These are phyloP conservation scores for Sisor rabdophorus DNA, from an alignment of 2,113 vertebrate genomes.

Conservation along the genomic window DNA sequence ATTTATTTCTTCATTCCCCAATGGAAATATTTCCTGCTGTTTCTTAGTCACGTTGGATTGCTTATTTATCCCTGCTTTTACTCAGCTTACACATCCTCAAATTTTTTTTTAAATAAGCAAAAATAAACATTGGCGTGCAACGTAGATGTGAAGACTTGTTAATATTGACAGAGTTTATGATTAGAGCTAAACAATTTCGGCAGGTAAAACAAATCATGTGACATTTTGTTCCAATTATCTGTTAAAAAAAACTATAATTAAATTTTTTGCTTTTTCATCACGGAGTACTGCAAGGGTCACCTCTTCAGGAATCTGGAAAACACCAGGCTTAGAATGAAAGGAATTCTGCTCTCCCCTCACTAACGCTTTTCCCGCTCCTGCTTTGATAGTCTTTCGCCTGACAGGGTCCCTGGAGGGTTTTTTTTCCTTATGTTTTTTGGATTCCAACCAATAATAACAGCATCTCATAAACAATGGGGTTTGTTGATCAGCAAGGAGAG, in stretches of 20 bases:
- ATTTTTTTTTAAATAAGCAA: conserved; percentile 33
- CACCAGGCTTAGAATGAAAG: conserved; percentile 71
- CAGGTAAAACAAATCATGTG: background rate
- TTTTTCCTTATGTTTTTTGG: conserved; percentile 78
- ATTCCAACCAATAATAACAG: conserved; percentile 91
- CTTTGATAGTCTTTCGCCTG: conserved; percentile 66
- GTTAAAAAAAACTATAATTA: background rate
- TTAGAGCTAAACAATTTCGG: conserved; percentile 1
- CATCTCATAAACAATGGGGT: conserved; percentile 92
- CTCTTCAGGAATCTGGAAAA: conserved; percentile 72
- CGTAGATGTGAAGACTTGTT: conserved; percentile 47
- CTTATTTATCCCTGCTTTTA: conserved; percentile 54
- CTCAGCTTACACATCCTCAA: conserved; percentile 50
- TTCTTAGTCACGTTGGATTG: conserved; percentile 52
- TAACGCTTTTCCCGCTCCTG: conserved; percentile 50
- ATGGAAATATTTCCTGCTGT: conserved; percentile 41
- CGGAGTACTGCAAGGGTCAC: conserved; percentile 54
- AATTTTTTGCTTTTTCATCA: conserved; percentile 60
- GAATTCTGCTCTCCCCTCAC: conserved; percentile 65
- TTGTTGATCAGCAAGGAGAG: conserved; percentile 80
- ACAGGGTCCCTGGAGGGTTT: conserved; percentile 67
- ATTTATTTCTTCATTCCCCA: conserved; percentile 34
- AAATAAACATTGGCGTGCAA: conserved; percentile 21
- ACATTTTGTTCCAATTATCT: conserved; percentile 18
- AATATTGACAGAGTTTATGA: conserved; percentile 22